These are phyloP conservation scores for Rhinophrynus dorsalis DNA, from an alignment of 2,797 vertebrate species.

Conservation along the genomic window DNA sequence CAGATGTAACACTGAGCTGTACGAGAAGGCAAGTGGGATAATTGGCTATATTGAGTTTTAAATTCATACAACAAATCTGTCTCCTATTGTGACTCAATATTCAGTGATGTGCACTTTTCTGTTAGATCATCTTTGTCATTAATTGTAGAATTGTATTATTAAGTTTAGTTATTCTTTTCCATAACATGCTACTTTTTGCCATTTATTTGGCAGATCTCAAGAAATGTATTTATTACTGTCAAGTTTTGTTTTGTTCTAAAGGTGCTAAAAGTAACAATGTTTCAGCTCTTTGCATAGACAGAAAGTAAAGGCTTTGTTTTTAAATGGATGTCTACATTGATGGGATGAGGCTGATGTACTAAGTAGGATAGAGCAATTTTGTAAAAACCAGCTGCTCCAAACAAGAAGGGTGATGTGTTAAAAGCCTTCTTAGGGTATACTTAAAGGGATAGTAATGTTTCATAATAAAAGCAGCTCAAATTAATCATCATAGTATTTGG, in stretches of 20 bases:
- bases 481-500: no score
- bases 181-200: not conserved
- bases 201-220: constrained; percentile 9
- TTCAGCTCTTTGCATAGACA: no score
- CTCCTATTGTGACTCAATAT: not conserved
- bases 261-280: no score
- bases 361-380: no score
- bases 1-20: constrained; percentile 32
- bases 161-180: not conserved
- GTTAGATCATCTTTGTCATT: not conserved
- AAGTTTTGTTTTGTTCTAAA: not conserved
- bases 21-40: constrained; percentile 9
- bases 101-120: constrained; percentile 21
- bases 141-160: not conserved
- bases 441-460: no score
- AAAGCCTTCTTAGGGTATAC: no score
- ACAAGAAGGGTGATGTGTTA: no score
- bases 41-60: constrained; percentile 23
- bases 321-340: no score
- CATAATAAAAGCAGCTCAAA: no score
- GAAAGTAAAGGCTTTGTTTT: no score
- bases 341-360: no score
- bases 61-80: constrained; percentile 32
- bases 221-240: not conserved
- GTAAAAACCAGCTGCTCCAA: no score